These are phyloP conservation scores for Pandemis corylana DNA, from an alignment of 2,888 invertebrate genomes.

Conservation along the genomic window DNA sequence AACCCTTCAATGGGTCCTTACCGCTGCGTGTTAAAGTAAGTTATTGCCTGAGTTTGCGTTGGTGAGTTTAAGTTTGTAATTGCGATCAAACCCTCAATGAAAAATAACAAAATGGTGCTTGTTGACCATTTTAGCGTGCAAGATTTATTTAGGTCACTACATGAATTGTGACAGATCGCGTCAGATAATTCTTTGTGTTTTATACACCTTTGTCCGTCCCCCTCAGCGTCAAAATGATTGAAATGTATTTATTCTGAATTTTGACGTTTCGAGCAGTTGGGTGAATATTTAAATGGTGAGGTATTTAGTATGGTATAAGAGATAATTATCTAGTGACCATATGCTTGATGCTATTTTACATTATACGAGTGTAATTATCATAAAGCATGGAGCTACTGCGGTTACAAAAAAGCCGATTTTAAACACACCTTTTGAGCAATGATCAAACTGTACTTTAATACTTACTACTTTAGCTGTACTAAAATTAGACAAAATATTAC, in stretches of 20 bases:
- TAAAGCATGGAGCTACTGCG: too few species aligned
- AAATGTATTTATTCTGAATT: constrained; percentile 35
- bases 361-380: neutral
- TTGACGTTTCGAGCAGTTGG: neutral
- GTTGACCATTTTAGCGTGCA: constrained; percentile 50
- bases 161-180: constrained; percentile 44
- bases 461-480: too few species aligned
- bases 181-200: constrained; percentile 40
- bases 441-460: too few species aligned
- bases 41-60: constrained; percentile 11
- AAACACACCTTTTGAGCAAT: too few species aligned
- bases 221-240: constrained; percentile 25
- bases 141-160: constrained; percentile 63
- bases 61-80: neutral
- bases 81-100: constrained; percentile 25
- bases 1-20: neutral
- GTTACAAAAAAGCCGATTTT: too few species aligned
- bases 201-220: constrained; percentile 49
- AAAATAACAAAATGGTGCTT: constrained; percentile 38
- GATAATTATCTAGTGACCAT: neutral
- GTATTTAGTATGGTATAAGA: neutral
- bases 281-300: constrained; percentile 17
- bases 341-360: neutral
- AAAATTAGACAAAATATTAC: too few species aligned
- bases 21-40: neutral